A percentile compares a stretch with the other conserved stretches of the same genome.
These are phyloP conservation scores for Micromussa lordhowensis DNA, from an alignment of 92 coral and sea anemone genomes.

Conservation along the genomic window DNA sequence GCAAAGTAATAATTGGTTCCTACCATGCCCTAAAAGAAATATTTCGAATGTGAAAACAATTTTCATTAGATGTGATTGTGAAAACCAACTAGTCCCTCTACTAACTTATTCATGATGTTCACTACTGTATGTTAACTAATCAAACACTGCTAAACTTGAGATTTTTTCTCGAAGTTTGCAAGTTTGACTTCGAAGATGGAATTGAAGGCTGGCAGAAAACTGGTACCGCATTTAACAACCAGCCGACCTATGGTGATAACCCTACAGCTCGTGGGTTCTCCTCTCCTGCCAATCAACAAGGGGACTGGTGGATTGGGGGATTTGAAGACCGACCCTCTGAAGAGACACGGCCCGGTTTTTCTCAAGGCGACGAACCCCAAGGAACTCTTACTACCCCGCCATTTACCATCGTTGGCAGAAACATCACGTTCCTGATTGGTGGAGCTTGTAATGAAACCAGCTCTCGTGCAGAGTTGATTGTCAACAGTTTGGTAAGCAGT, in stretches of 20 bases:
- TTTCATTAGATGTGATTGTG: no score
- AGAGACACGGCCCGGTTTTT: background rate
- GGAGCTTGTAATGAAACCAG: background rate
- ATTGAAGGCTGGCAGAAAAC: background rate
- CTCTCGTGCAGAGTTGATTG: background rate
- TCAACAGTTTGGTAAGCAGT: background rate
- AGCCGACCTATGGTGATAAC: background rate
- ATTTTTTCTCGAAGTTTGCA: background rate
- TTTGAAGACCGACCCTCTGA: background rate
- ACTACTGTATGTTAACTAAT: no score
- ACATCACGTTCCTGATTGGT: background rate
- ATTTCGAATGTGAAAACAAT: no score
- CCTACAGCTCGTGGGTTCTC: background rate
- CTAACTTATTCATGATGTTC: no score
- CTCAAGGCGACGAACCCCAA: background rate
- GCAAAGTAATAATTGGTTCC: no score
- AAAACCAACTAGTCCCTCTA: no score
- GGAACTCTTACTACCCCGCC: background rate
- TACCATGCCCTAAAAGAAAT: no score
- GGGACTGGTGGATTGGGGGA: background rate
- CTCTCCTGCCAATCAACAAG: background rate
- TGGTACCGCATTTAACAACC: background rate
- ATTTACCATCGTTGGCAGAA: background rate
- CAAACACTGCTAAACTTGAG: no score
- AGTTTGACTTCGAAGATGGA: background rate